Evolutionary conservation across 2,797 vertebrate genomes (phyloP).

Genomic region (Notolabrus celidotus): DNA sequence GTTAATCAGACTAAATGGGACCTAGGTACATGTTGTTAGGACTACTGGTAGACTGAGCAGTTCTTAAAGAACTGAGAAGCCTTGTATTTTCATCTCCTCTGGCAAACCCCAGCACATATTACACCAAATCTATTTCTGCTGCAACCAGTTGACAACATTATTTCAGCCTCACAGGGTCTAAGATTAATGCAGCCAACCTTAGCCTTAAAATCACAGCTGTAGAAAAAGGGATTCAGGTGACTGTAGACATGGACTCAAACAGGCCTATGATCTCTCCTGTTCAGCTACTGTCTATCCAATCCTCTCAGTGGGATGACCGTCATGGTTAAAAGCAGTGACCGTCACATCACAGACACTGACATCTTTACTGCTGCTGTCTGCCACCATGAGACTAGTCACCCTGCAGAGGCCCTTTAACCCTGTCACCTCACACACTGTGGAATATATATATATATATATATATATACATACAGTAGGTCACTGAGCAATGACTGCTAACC

Average conservation of each 20-base stretch:
- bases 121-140: slow-evolving; percentile 7
- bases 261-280: slow-evolving; percentile 16
- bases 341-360: slow-evolving; percentile 73
- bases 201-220: not conserved
- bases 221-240: not conserved
- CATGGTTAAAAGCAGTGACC: slow-evolving; percentile 74
- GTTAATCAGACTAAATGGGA: slow-evolving; percentile 1
- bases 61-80: not conserved
- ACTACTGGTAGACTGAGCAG: not conserved
- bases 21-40: slow-evolving; percentile 5
- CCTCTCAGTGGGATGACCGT: slow-evolving; percentile 67
- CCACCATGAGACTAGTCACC: slow-evolving; percentile 58
- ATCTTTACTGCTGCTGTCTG: slow-evolving; percentile 70
- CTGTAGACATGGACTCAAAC: not conserved
- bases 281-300: slow-evolving; percentile 54
- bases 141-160: slow-evolving; percentile 4
- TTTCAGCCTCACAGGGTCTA: not conserved
- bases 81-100: not conserved
- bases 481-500: slow-evolving; percentile 17
- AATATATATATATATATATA: not conserved
- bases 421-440: slow-evolving; percentile 30
- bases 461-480: not conserved
- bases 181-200: slow-evolving; percentile 1
- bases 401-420: slow-evolving; percentile 62
- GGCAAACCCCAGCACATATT: not conserved